Evolutionary conservation across 2,797 vertebrate genomes (phyloP).

Genomic region (Sebastes diaconus): DNA sequence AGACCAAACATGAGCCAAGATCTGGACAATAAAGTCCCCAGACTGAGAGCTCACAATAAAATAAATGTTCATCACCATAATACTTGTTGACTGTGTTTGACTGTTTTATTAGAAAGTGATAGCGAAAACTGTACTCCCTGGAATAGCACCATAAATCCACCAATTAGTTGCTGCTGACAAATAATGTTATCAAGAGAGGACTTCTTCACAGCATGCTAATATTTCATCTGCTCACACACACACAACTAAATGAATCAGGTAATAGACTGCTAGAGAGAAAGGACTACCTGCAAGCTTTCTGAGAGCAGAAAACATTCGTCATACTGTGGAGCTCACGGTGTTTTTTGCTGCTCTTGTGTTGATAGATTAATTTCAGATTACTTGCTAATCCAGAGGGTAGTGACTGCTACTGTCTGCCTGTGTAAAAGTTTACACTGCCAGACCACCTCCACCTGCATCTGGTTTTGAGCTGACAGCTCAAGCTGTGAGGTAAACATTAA

Average conservation of each 20-base stretch:
- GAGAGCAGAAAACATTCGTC: not conserved
- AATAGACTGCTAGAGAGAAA: not conserved
- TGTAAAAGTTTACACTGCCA: slow-evolving; percentile 29
- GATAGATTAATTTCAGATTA: slow-evolving; percentile 1
- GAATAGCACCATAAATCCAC: not conserved
- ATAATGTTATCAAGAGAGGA: not conserved
- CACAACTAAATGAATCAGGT: not conserved
- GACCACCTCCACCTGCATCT: slow-evolving; percentile 52
- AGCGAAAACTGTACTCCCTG: not conserved
- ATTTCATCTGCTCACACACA: not conserved
- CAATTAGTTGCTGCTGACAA: not conserved
- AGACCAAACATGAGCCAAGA: not conserved
- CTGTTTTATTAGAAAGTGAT: not conserved
- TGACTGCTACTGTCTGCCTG: slow-evolving; percentile 23
- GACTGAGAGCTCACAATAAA: not conserved
- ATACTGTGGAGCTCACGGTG: not conserved
- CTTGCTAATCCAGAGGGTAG: slow-evolving; percentile 17
- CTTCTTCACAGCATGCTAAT: not conserved
- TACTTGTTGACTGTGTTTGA: too few species aligned
- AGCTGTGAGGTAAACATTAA: slow-evolving; percentile 51
- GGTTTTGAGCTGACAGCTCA: slow-evolving; percentile 38
- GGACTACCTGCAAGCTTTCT: not conserved
- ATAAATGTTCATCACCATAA: not conserved
- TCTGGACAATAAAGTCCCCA: not conserved
- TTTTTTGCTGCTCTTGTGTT: not conserved